Base-by-base conservation (phyloP, 2,113 vertebrate genomes). In the Pseudorasbora parva region DNA sequence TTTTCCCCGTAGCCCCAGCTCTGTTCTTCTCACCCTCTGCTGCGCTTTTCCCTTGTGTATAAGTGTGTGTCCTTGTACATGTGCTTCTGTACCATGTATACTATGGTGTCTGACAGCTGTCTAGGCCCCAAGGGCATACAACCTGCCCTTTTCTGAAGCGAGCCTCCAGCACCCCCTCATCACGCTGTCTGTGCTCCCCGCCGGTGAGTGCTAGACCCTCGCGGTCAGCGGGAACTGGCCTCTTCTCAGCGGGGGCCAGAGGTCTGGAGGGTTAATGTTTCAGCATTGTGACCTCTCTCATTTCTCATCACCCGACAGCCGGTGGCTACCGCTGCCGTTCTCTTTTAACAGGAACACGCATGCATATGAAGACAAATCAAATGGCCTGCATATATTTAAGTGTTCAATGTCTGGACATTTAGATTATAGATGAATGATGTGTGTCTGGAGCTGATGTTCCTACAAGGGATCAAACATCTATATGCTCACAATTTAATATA, bases 31-130 rank as follows among this genome's bases (percentile, higher is more conserved):
- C 45, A 33, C 72, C 72, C 72, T 51, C 78, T 33, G 78, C 43
- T 43, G 11, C 19, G 5, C 60, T 49, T 66, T 47, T 66, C 79
- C 79, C 79, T 49, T 69, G 79, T 69, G 79, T 81, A 56, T 41
- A 69, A 69, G 64, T 54, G 54, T 68, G 43, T 51, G 79, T 81
- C 47, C 64, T 81, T 71, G 79, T 81, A 41, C 64, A 69, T 69
- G 62, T 17, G 79, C 62, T 69, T 81, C 79, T 23, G 27, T 23
- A 10, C 8, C 8, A 59, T 81, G 56, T 57, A 47, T 73, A 57
- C 45, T 69, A 66, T 82, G 83, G 82, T 84, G 72, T 87, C 10
- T 78, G 86, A 87, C 86, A 78, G 78, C 83, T 82, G 78, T 81
- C 81, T 82, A 78, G 81, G 79, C 64, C 83, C 69, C n/a, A 78